Evolutionary conservation across 2,888 invertebrate genomes (phyloP), one percentile per base, ranked within the genome.

Genomic region (Antitype chi): DNA sequence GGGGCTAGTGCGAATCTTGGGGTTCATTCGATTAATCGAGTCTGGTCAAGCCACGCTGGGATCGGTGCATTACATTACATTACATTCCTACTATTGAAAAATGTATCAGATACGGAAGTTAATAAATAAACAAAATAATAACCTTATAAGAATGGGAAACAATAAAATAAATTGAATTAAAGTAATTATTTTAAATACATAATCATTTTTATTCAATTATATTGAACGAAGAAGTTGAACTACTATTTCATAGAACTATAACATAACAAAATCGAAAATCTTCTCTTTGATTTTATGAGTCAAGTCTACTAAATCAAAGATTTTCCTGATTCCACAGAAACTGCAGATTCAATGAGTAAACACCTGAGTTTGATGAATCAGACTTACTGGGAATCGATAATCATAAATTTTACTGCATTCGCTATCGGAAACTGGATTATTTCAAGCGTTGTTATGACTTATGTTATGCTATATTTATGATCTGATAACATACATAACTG

Each of bases 401-500:
- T 87, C 68, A 91, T 90, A 86, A 84, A 89, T 89, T 81, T 85
- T 76, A 91, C 90, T 91, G 91, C 89, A 70, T 76, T 74, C 60
- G 76, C 74, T 87, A 85, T 86, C 87, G 89, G 85, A 85, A 88
- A 85, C 85, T 79, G 80, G 76, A 81, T 78, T 81, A 81, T 82
- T 81, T 81, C 78, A 78, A 74, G 67, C 70, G 17, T 43, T 79
- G 74, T 80, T 85, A 74, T 86, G 84, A 85, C 80, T 86, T 83
- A 72, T 83, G 84, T 38, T 78, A 73, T 71, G 85, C 59, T 75
- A 52, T 80, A 64, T 64, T 84, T 72, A 64, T 73, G 69, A 28
- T 49, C 5, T 71, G 81, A 82, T 84, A 82, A 69, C 67, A 80
- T 62, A 57, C 74, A 55, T 62, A 43, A n/a, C 28, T 28, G 57